Base-by-base conservation (phyloP, 2,888 invertebrate genomes). In the Limnephilus lunatus region DNA sequence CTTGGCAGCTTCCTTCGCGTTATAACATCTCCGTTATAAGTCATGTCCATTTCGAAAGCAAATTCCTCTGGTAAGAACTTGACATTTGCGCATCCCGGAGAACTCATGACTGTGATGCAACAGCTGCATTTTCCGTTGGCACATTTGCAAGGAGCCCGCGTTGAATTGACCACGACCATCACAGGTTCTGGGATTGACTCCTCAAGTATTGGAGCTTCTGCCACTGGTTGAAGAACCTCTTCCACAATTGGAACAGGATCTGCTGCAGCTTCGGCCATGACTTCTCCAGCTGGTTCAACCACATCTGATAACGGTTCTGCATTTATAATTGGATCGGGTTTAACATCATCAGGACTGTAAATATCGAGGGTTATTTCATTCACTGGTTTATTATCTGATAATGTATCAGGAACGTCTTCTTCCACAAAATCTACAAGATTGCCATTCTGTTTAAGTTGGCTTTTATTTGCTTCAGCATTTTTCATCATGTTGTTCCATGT, bases 41-140 rank as follows among this genome's bases (percentile, higher is more conserved):
- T 96, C 95, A 98, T 95, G 94, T 96, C 97, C 39, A 98, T 96
- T 93, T 98, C 98, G 94, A 98, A 97, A 48, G 98, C 97, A 94
- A 98, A 98, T 94, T 98, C 98, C 94, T 98, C 98, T 0, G 98
- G 98, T 32, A 97, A 96, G 94, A 98, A 98, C 19, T 97, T 97
- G 39, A 98, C 96, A 94, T 98, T 98, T 83, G 98, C 97, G 95
- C 98, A 98, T 32, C 97, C 97, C 94, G 97, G 98, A 95, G 98
- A 97, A 93, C 96, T 97, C 88, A 97, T 95, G 91, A 97, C 95
- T 30, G 97, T 97, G 2, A 97, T 97, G 94, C 98, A 98, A 94
- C 98, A 98, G 15, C 97, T 97, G 94, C 98, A 98, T 94, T 97
- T 95, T 31, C 97, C 97, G 48, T 95, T 94, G 0, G 95, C 95